Evolutionary conservation across 2,888 invertebrate genomes (phyloP), one percentile per base, ranked within the genome.

Genomic region (Yponomeuta evonymella): DNA sequence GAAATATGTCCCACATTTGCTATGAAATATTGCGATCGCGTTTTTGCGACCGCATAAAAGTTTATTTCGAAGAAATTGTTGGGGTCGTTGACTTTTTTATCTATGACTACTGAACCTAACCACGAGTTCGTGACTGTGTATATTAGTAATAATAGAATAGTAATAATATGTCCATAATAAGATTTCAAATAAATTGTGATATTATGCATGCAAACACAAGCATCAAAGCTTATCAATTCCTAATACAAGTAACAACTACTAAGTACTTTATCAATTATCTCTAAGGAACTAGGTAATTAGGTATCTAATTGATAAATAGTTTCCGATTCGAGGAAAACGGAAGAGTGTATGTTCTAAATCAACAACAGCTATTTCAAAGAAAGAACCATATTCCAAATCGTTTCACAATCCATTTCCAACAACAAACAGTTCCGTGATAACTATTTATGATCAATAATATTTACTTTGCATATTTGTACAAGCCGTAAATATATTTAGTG

Each of bases 401-500:
- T 15, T 15, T 15, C 12, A 58, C 9, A 58, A 15, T 1, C 15
- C 12, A 58, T 58, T 58, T 4, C 15, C 12, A 58, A 58, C 15
- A 58, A 58, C 15, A 58, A 58, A 58, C 15, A 58, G 51, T 15
- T 58, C 15, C 51, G 2, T 58, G 51, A 58, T 58, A 3, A 15
- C 51, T 58, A 12, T 58, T 58, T 58, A 58, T 15, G 51, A 58
- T 58, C 51, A 6, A 43, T 43, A 58, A 58, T 58, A 58, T 58
- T 58, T 58, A 12, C 51, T 12, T 58, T 12, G 51, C 12, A 30
- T 65, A 33, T 65, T 67, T 67, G 36, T 67, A 67, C 67, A 10
- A 67, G 51, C 30, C 51, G 48, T 29, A 68, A 68, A 68, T 68
- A 68, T 51, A 51, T 12, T 58, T 15, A 15, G 43, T 43, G 43